Percentiles rank a stretch among this genome's conserved stretches.
Evolutionary conservation across 2,888 invertebrate species (phyloP).

Genomic region (Alcis repandata): DNA sequence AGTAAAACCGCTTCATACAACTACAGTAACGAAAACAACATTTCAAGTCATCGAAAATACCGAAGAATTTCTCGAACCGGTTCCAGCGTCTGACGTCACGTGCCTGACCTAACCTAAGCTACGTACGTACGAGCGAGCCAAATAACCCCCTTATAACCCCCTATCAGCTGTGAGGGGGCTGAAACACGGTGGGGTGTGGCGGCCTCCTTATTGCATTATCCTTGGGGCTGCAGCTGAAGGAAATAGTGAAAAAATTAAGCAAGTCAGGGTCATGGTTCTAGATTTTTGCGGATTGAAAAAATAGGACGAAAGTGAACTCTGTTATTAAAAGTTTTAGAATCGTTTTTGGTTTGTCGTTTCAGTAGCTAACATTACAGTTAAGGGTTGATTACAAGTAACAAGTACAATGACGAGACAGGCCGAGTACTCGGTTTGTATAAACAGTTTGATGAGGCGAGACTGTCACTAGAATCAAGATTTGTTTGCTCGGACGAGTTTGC

Average conservation of each 20-base stretch:
- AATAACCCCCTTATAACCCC: constrained; percentile 30
- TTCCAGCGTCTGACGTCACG: constrained; percentile 46
- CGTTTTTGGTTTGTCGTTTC: background rate
- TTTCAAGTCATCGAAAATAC: background rate
- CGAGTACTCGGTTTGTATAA: too few species aligned
- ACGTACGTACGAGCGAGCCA: constrained; percentile 27
- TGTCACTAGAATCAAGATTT: too few species aligned
- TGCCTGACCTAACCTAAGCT: constrained; percentile 37
- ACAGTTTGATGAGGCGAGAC: too few species aligned
- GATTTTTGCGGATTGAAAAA: background rate
- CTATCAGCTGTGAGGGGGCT: constrained; percentile 53
- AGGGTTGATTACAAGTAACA: too few species aligned
- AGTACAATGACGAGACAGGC: too few species aligned
- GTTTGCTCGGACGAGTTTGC: too few species aligned
- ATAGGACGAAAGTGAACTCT: background rate
- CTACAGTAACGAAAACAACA: too few species aligned
- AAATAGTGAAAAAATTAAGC: constrained; percentile 33
- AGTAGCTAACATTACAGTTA: background rate
- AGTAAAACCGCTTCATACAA: background rate
- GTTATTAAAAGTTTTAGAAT: background rate
- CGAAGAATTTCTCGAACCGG: constrained; percentile 37
- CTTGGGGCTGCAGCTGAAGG: constrained; percentile 53
- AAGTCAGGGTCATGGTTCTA: background rate
- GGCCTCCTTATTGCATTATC: constrained; percentile 64
- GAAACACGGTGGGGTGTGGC: constrained; percentile 28